Evolutionary conservation across 2,113 vertebrate genomes (phyloP).

Genomic region (Anas platyrhynchos): DNA sequence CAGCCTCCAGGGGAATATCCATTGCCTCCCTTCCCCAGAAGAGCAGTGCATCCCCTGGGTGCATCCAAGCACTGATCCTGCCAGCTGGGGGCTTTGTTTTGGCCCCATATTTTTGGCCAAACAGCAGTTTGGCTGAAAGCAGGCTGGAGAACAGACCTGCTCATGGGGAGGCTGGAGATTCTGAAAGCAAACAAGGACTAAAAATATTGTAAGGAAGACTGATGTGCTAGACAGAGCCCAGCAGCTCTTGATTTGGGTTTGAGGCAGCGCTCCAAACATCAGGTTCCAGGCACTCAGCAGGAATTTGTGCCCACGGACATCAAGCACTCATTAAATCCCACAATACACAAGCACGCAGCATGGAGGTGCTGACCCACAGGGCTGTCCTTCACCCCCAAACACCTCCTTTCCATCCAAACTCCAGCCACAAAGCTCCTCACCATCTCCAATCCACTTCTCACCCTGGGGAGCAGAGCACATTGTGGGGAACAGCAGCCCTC

Average conservation of each 20-base stretch:
- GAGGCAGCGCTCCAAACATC: rapidly evolving
- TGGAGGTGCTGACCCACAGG: rapidly evolving
- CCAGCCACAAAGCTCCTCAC: not conserved
- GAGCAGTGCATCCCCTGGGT: not conserved
- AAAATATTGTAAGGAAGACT: not conserved
- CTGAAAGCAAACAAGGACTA: not conserved
- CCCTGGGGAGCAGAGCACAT: not conserved
- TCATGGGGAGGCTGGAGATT: rapidly evolving
- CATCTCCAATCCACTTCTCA: not conserved
- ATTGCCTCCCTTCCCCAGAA: not conserved
- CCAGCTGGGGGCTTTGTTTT: not conserved
- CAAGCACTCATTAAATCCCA: rapidly evolving
- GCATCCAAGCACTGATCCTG: not conserved
- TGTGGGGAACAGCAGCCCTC: not conserved
- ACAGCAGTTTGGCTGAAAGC: not conserved
- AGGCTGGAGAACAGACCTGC: rapidly evolving
- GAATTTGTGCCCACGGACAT: rapidly evolving
- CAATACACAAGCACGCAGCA: rapidly evolving
- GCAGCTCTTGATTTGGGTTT: rapidly evolving
- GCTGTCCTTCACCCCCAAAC: rapidly evolving
- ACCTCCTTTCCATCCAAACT: not conserved
- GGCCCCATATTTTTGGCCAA: not conserved
- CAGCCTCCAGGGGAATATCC: not conserved
- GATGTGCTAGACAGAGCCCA: not conserved
- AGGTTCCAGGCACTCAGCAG: rapidly evolving